Evolutionary conservation across 1,140 invertebrate genomes (phyloP), one percentile per base, ranked within the genome.

Genomic region (Drosophila persimilis): DNA sequence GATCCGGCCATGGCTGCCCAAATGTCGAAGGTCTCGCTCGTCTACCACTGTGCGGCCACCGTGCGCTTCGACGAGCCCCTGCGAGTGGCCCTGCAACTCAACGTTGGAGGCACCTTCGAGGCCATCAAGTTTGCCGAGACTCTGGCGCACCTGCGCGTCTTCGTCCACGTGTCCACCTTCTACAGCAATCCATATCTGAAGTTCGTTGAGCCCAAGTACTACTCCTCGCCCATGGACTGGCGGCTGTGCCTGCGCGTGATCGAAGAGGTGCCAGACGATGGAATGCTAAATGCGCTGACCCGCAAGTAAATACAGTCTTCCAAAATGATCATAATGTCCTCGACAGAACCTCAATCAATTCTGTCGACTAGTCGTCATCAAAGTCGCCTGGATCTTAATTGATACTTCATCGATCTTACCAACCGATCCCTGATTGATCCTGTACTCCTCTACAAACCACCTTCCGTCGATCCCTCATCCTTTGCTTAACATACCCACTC

Each of bases 1-100:
- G 48, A 71, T 5, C 22, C 60, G 24, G 20, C 60, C 48, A 45
- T 76, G 61, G 11, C 53, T 50, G 50, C 13, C 31, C 31, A 31
- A 31, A 80, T 92, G 0, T 92, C 95, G 6, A 93, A 94, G 67
- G 95, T 98, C 0, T 95, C 96, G 3, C 92, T 99, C 13, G 94
- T 99, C 2, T 98, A 98, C 90, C 97, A 99, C 90, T 95, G 95
- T 1, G 98, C 98, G 0, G 98, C 98, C 0, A 99, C 97, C 41
- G 95, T 99, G 5, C 77, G 89, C 0, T 91, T 91, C 56, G 95
- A 97, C 80, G 98, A 98, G 89, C 93, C 94, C 0, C 89, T 99
- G 0, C 95, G 94, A 80, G 85, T 92, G 26, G 94, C 95, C 0
- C 91, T 95, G 1, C 92, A 93, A 1, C 90, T 94, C 31, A 97